phyloP scores from a whole-genome alignment of 2,888 invertebrate genomes.

The Psylliodes chrysocephalus region DNA sequence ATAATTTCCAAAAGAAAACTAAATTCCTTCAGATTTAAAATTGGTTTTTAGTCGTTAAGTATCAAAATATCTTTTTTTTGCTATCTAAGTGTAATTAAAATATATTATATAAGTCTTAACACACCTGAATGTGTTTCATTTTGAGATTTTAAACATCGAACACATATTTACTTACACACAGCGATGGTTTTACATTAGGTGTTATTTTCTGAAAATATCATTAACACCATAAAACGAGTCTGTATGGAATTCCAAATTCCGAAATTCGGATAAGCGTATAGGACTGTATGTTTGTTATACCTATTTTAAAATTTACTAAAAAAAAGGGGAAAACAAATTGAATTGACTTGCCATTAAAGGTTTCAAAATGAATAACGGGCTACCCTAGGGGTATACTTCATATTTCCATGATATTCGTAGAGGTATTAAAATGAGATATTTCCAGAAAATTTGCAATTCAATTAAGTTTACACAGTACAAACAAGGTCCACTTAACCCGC shows the following conservation, averaged over 20 bases:
- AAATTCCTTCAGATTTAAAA: conserved; percentile 1
- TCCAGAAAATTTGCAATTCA: conserved; percentile 7
- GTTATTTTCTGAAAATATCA: conserved; percentile 4
- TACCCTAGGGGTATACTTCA: not conserved
- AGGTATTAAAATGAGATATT: not conserved
- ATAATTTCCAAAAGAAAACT: not conserved
- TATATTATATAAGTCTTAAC: conserved; percentile 58
- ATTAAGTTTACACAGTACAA: conserved; percentile 47
- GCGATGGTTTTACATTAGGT: conserved; percentile 36
- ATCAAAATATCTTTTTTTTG: conserved; percentile 63
- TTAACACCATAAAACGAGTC: too few relatives aligned
- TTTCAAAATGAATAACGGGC: too few relatives aligned
- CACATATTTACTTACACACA: conserved; percentile 53
- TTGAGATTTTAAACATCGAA: conserved; percentile 58
- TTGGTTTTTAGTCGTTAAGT: conserved; percentile 57
- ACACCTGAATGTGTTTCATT: conserved; percentile 52
- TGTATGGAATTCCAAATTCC: not conserved
- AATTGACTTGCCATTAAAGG: too few relatives aligned
- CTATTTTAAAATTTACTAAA: too few relatives aligned
- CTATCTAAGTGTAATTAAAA: conserved; percentile 62
- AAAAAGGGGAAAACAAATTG: too few relatives aligned
- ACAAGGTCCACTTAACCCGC: conserved; percentile 59
- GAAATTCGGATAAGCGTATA: too few relatives aligned
- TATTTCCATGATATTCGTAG: not conserved
- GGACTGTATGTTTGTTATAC: too few relatives aligned